Evolutionary conservation across 2,113 vertebrate genomes (phyloP), one percentile per base, ranked within the genome.

Genomic region (Helogale parvula): DNA sequence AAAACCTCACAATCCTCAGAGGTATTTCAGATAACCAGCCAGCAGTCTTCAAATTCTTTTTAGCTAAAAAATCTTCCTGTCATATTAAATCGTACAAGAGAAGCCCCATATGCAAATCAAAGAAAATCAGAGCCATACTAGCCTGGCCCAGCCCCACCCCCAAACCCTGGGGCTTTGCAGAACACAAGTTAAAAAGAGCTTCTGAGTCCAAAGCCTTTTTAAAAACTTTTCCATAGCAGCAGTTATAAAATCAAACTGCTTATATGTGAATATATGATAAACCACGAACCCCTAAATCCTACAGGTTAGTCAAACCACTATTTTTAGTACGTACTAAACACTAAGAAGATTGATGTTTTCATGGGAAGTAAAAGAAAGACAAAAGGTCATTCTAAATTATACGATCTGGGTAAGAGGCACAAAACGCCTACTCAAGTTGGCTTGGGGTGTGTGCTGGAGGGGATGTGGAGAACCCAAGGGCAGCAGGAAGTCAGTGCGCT

Each of bases 181-280:
- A 16, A 89, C 6, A 65, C 84, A 71, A 74, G 21, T 92, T 85
- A 87, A 66, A 96, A 88, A 90, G 33, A 76, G 50, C 76, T 89
- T 74, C 69, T 93, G 80, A 91, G 80, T n/a, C 80, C 81, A 45
- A 80, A 93, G 65, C 52, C n/a, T 41, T 38, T 27, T 76, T 23
- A 27, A n/a, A 41, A 52, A 69, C 41, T 82, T 80, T 96, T 91
- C 19, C 41, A 50, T 16, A 76, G 76, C 66, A 60, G 35, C 33
- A 81, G 50, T 91, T 88, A 60, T 25, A 60, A 27, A 87, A 90
- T 35, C 45, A 87, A 31, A 66, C n/a, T 41, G 52, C 66, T 96
- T 86, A 80, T 27, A 65, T 31, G 76, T 47, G 21, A 85, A 29
- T 41, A 45, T 2, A 57, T 33, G 31, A 91, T 57, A 87, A 68